These are phyloP conservation scores for Pectinophora gossypiella DNA, from an alignment of 1,140 invertebrate species.

Conservation along the genomic window DNA sequence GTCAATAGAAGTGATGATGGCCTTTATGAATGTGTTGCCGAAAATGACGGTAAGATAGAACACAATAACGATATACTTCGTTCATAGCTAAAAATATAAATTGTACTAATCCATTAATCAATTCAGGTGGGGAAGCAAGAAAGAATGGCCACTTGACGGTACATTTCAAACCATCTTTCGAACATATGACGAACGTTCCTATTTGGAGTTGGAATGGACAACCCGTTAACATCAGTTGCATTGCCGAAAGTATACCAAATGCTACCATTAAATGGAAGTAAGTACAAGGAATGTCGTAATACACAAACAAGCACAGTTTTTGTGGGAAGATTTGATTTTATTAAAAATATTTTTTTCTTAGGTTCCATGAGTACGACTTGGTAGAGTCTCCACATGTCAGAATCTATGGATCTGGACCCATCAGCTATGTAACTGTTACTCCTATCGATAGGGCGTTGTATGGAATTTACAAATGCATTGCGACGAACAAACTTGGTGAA, in stretches of 20 bases:
- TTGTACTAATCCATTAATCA: slow-evolving; percentile 1
- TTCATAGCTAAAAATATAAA: neutral
- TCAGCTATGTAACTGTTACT: slow-evolving; percentile 81
- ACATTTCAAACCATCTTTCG: slow-evolving; percentile 88
- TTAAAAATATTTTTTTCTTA: slow-evolving; percentile 23
- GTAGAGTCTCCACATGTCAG: slow-evolving; percentile 76
- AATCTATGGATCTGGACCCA: slow-evolving; percentile 80
- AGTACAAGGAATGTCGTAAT: slow-evolving; percentile 16
- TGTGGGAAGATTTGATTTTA: neutral
- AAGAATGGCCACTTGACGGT: slow-evolving; percentile 90
- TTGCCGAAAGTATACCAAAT: slow-evolving; percentile 93
- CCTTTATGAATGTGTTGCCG: slow-evolving; percentile 90
- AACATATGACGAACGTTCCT: slow-evolving; percentile 81
- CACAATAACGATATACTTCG: neutral
- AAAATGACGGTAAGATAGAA: slow-evolving; percentile 78
- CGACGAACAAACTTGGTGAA: slow-evolving; percentile 85
- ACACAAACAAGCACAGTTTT: neutral
- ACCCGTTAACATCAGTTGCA: slow-evolving; percentile 90
- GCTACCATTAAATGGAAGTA: slow-evolving; percentile 91
- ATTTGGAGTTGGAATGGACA: slow-evolving; percentile 88
- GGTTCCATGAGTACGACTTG: slow-evolving; percentile 72
- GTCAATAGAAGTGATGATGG: slow-evolving; percentile 86
- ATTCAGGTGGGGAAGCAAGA: slow-evolving; percentile 78
- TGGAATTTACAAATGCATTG: slow-evolving; percentile 88
- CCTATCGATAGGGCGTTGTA: slow-evolving; percentile 81